Conservation (phyloP, 2,797 vertebrate species). For the Gymnocypris eckloni region DNA sequence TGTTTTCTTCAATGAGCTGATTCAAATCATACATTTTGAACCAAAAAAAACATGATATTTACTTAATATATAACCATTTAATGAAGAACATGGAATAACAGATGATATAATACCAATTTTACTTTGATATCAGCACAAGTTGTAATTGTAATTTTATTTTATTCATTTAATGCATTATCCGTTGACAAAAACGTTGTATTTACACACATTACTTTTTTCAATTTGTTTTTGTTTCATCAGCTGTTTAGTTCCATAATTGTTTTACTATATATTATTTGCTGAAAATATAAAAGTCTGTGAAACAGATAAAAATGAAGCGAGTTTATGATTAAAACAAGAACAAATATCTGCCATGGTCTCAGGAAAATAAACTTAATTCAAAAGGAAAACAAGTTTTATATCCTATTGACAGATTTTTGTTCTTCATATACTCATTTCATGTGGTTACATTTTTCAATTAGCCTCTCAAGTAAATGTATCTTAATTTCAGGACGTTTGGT, state of each 20-base stretch:
- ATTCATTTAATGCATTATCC: not conserved
- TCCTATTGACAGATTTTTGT: not conserved
- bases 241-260: not conserved
- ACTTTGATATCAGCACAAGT: not conserved
- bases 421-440: not conserved
- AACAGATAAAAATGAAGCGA: not conserved
- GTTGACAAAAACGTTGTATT: not conserved
- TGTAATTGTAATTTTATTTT: not conserved
- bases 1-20: not conserved
- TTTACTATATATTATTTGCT: not conserved
- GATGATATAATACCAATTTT: not conserved
- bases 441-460: not conserved
- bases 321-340: not conserved
- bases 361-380: not conserved
- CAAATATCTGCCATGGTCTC: not conserved
- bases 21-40: not conserved
- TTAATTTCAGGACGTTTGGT: not conserved
- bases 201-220: not conserved
- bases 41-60: not conserved
- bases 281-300: not conserved
- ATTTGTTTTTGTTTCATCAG: not conserved
- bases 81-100: not conserved
- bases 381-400: not conserved
- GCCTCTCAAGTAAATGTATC: not conserved
- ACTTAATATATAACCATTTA: not conserved